These are phyloP conservation scores for Monodelphis domestica DNA, from an alignment of 2,797 vertebrate genomes.

Conservation along the genomic window DNA sequence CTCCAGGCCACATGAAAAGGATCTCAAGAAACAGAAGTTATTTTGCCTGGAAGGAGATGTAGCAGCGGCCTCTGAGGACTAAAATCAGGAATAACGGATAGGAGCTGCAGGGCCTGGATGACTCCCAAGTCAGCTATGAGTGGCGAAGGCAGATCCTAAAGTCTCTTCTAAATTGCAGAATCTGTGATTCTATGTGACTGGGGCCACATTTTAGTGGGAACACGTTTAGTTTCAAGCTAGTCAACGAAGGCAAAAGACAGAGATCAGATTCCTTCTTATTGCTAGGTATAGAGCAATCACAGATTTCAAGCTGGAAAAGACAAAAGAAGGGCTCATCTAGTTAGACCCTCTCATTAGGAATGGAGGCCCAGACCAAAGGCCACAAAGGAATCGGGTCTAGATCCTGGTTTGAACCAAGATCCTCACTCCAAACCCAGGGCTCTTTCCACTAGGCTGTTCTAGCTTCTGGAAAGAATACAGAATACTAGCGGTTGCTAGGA, in stretches of 20 bases:
- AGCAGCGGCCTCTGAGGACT: not conserved
- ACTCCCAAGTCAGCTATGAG: not conserved
- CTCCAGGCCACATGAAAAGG: not conserved
- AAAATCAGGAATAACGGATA: not conserved
- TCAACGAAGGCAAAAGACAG: not conserved
- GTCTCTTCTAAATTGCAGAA: not conserved
- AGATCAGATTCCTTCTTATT: not conserved
- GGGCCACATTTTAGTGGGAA: not conserved
- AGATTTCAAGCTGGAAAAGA: not conserved
- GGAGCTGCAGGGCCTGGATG: not conserved
- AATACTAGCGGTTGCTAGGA: not conserved
- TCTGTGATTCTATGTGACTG: not conserved
- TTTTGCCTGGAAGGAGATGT: not conserved
- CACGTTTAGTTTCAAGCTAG: too few species aligned
- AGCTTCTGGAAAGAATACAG: not conserved
- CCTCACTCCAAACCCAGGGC: not conserved
- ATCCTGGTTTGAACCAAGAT: not conserved
- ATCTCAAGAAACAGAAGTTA: not conserved
- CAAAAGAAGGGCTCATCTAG: too few species aligned
- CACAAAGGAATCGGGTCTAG: not conserved
- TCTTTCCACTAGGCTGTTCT: not conserved
- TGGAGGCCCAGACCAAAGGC: not conserved
- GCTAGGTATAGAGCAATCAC: not conserved
- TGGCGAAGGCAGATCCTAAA: not conserved
- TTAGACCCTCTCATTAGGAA: too few species aligned